Base-by-base conservation (phyloP, 2,797 vertebrate genomes). In the Siniperca undulata region DNA sequence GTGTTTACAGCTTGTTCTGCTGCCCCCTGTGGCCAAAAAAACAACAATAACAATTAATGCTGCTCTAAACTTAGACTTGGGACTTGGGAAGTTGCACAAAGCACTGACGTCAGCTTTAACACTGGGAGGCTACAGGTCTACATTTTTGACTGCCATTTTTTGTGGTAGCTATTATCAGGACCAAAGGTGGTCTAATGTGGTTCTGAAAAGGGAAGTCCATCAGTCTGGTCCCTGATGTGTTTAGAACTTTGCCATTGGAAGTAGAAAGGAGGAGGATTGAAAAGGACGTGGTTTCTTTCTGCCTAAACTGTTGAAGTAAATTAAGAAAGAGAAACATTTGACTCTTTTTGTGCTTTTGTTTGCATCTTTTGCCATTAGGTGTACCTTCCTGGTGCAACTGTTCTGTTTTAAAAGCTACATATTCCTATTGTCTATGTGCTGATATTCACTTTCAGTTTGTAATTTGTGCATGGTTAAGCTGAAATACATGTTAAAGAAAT, bases 401-500 rank as follows among this genome's bases (percentile, higher is more conserved):
- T 50, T 58, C 36, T 44, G 12, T 44, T 70, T 70, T 59, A 44
- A 59, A 61, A 55, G 17, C 44, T 19, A 3, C 19, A n/a, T 44
- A 42, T 70, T 70, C 19, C 24, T 36, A 5, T 61, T 78, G n/a
- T 81, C 1, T 58, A 30, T 30, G 20, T 70, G 79, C 67, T 61
- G 71, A 74, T 48, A 38, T 27, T 58, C 36, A 59, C 58, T 81
- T 79, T 80, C 20, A 56, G 40, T 42, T 64, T 34, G 61, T 60
- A 66, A 34, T 84, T 71, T 81, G 60, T 82, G 65, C 67, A 20
- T 2, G 12, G 34, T 55, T 80, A 68, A 72, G 42, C 22, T 52
- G 42, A 78, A 71, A 72, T 69, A 60, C 7, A 14, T 62, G 40
- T 82, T 69, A 12, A 62, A 61, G 53, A 80, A 82, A 68, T 81